These are phyloP conservation scores for Yponomeuta evonymella DNA, from an alignment of 2,888 invertebrate species.

Conservation along the genomic window DNA sequence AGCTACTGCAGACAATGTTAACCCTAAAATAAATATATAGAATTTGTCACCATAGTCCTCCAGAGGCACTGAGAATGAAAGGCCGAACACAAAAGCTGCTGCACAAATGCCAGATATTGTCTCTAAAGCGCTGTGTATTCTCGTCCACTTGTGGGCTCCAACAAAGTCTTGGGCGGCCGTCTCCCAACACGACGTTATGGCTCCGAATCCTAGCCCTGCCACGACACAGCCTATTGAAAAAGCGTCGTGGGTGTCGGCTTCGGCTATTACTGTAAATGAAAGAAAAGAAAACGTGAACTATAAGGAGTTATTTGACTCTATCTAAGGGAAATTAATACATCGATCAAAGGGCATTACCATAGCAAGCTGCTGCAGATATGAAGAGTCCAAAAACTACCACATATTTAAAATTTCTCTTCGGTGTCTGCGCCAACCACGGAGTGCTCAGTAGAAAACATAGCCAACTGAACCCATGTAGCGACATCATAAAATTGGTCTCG, in stretches of 20 bases:
- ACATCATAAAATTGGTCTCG: constrained; percentile 61
- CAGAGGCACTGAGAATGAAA: constrained; percentile 38
- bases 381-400: constrained; percentile 49
- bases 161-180: constrained; percentile 63
- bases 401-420: constrained; percentile 65
- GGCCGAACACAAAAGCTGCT: constrained; percentile 43
- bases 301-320: too few relatives aligned
- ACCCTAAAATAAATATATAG: constrained; percentile 49
- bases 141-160: constrained; percentile 66
- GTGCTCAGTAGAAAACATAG: constrained; percentile 61
- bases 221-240: constrained; percentile 68
- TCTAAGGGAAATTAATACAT: not conserved
- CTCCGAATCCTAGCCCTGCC: constrained; percentile 70
- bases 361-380: constrained; percentile 44
- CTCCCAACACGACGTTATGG: constrained; percentile 64
- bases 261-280: constrained; percentile 51
- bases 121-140: constrained; percentile 65
- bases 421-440: constrained; percentile 63
- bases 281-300: not conserved
- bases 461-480: constrained; percentile 67
- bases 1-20: constrained; percentile 42
- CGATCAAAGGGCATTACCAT: constrained; percentile 6
- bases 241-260: constrained; percentile 56
- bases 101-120: constrained; percentile 54
- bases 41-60: constrained; percentile 45